Evolutionary conservation across 2,888 invertebrate species (phyloP).

Genomic region (Pollenia labialis): DNA sequence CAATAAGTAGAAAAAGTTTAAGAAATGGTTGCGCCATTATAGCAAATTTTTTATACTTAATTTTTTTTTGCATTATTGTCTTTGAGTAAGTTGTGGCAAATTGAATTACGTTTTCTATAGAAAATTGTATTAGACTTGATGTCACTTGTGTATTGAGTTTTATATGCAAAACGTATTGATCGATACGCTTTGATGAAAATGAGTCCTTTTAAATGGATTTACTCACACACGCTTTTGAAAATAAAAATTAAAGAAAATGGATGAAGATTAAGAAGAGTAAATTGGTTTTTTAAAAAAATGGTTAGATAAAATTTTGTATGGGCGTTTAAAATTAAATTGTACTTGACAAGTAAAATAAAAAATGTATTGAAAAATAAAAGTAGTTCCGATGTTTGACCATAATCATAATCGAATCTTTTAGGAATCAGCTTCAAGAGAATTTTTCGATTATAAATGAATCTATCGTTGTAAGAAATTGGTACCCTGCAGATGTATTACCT

Average conservation of each 20-base stretch:
- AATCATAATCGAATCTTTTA: too few species aligned
- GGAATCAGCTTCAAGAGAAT: too few species aligned
- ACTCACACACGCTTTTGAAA: background rate
- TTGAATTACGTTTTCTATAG: constrained; percentile 54
- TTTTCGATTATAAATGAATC: too few species aligned
- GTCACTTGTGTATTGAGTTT: constrained; percentile 49
- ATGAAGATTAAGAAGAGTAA: background rate
- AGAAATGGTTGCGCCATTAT: constrained; percentile 21
- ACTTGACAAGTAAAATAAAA: too few species aligned
- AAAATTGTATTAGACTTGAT: constrained; percentile 58
- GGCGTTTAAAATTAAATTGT: too few species aligned
- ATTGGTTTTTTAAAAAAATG: too few species aligned
- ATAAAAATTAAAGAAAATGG: background rate
- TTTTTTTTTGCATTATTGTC: constrained; percentile 43
- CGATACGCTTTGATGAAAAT: background rate
- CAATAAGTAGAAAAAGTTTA: background rate
- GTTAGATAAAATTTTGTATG: too few species aligned
- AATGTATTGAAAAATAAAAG: too few species aligned
- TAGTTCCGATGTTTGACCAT: too few species aligned
- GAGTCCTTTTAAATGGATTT: constrained; percentile 11
- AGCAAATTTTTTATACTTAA: constrained; percentile 56
- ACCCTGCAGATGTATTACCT: too few species aligned
- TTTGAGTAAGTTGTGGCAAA: constrained; percentile 57
- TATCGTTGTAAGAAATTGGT: too few species aligned
- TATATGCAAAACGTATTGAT: background rate